Percentiles rank a stretch among this genome's conserved stretches.
phyloP scores from a whole-genome alignment of 2,888 invertebrate genomes.

The Pristionchus maxplancki region DNA sequence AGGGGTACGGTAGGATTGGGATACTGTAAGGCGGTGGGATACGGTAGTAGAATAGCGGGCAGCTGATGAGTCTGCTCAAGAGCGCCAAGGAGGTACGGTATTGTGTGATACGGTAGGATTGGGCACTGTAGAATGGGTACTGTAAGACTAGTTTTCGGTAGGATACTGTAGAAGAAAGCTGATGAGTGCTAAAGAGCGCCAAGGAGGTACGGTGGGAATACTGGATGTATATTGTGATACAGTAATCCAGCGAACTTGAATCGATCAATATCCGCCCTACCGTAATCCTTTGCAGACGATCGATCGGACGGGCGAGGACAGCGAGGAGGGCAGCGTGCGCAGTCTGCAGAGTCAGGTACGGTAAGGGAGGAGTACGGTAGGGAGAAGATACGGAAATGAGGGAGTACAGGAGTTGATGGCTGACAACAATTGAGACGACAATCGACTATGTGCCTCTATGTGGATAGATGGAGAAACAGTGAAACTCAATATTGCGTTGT shows the following conservation, averaged over 20 bases:
- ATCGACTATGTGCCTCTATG: no score
- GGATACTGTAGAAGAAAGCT: constrained; percentile 47
- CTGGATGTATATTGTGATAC: neutral
- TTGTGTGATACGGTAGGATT: neutral
- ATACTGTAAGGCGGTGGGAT: neutral
- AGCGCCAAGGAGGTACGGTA: constrained; percentile 42
- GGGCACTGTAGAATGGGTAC: neutral
- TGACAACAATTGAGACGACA: no score
- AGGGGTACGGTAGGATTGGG: no score
- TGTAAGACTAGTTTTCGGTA: no score
- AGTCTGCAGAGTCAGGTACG: constrained; percentile 79
- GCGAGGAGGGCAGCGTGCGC: constrained; percentile 81
- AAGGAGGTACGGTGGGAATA: neutral
- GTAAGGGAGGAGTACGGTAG: constrained; percentile 61
- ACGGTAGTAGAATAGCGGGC: constrained; percentile 31
- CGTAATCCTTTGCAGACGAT: constrained; percentile 60
- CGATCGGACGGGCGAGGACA: constrained; percentile 75
- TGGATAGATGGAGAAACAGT: no score
- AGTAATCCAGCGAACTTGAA: no score
- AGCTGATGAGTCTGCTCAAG: constrained; percentile 38
- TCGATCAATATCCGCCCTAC: neutral
- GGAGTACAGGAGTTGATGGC: neutral
- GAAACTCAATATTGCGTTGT: no score
- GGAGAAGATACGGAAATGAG: no score
- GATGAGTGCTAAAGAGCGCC: constrained; percentile 32